Base-by-base conservation (phyloP, 2,113 vertebrate species). In the Holacanthus passer region DNA sequence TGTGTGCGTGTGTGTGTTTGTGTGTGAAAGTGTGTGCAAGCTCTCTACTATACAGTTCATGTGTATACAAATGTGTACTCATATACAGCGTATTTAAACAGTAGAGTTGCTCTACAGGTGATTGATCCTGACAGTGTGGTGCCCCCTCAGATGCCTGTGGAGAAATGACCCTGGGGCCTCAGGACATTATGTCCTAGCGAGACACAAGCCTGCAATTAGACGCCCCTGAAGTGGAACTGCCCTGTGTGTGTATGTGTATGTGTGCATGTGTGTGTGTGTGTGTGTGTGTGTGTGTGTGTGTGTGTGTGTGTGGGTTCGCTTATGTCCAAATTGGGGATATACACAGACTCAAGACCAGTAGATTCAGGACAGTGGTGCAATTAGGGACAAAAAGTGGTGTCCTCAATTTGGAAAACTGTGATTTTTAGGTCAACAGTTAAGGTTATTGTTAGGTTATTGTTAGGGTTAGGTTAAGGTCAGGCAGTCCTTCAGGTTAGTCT, bases 141-240 rank as follows among this genome's bases (percentile, higher is more conserved):
- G 71, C 73, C 74, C 78, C 73, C 64, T 82, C 41, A 84, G 58
- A 81, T 76, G 41, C 83, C 86, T 81, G 86, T 83, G 81, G 78
- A 82, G 79, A 86, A 83, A 81, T 83, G 75, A 81, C 87, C 78
- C 71, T 39, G 11, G 75, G 75, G 71, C 58, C 67, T n/a, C 53
- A 45, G 70, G 79, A 75, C 73, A 68, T 35, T 16, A 50, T 73
- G 55, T 73, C 56, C 74, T 48, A 53, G 60, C 22, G 70, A 86
- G 75, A 83, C 66, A 79, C 50, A 88, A 85, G 56, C 55, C 75
- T 84, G 79, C 83, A 93, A 92, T 92, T 92, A 91, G 63, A 71
- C 7, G 8, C 69, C 79, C 56, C 31, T 89, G 78, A 77, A 70
- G 73, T 41, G 32, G 84, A 89, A 88, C 77, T 60, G 39, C 41